These are phyloP conservation scores for Blera fallax DNA, from an alignment of 2,888 invertebrate species.

Conservation along the genomic window DNA sequence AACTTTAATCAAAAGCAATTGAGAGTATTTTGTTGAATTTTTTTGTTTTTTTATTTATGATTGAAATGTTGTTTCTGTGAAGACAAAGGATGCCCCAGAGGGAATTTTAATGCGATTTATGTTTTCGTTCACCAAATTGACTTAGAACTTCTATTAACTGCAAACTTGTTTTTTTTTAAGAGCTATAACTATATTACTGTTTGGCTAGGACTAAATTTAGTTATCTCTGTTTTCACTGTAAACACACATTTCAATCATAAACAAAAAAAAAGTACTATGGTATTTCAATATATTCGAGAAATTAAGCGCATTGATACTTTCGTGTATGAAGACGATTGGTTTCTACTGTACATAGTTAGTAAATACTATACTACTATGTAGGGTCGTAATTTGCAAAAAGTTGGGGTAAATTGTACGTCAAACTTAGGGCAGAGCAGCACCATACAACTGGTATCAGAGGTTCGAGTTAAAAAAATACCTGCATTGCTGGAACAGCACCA, in stretches of 20 bases:
- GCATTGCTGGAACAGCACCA: too few relatives aligned
- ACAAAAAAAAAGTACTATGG: slow-evolving; percentile 78
- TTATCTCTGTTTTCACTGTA: slow-evolving; percentile 75
- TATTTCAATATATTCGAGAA: not conserved
- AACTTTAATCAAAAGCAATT: slow-evolving; percentile 39
- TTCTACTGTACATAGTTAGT: too few relatives aligned
- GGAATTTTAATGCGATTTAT: slow-evolving; percentile 17
- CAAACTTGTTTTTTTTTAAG: slow-evolving; percentile 29
- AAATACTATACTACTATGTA: too few relatives aligned
- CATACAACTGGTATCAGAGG: too few relatives aligned
- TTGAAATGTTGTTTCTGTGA: slow-evolving; percentile 83
- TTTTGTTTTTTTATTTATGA: slow-evolving; percentile 81
- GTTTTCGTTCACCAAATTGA: slow-evolving; percentile 10
- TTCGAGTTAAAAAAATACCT: too few relatives aligned
- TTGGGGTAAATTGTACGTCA: too few relatives aligned
- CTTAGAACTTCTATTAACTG: slow-evolving; percentile 4
- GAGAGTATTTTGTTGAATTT: slow-evolving; percentile 39
- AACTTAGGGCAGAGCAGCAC: too few relatives aligned
- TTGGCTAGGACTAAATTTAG: slow-evolving; percentile 31
- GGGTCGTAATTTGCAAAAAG: too few relatives aligned
- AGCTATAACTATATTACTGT: slow-evolving; percentile 14
- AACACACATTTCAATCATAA: slow-evolving; percentile 82
- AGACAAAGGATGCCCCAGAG: slow-evolving; percentile 80
- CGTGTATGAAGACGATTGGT: not conserved
- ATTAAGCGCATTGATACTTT: not conserved